Base-by-base conservation (phyloP, 2,797 vertebrate species). In the Lepus townsendii region DNA sequence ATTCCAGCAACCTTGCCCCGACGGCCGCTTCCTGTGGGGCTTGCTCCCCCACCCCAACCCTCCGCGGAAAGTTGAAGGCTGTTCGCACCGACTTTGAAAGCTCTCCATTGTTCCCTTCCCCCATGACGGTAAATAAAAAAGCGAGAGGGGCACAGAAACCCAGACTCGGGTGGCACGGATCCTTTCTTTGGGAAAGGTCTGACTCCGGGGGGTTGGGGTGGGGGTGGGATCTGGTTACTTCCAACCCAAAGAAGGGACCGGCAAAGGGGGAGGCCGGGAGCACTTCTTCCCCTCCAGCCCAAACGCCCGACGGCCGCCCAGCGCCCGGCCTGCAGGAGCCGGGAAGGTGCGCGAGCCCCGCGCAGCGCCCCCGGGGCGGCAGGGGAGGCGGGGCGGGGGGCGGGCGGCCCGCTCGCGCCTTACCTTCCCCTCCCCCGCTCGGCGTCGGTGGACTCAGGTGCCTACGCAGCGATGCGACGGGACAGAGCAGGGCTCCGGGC, bases 381-480 rank as follows among this genome's bases (percentile, higher is more conserved):
- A 9, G 57, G 71, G 77, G 69, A 92, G 90, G 85, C 66, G 35
- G 63, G 57, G 78, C 47, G 19, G 30, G 27, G 32, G 8, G 30
- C 38, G 30, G 4, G 88, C 7, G 57, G 47, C 42, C 17, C 22
- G 66, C 11, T 9, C 10, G 57, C 88, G 38, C n/a, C 97, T 97
- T 97, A 97, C 97, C 97, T 97, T 88, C 94, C 95, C 96, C 84
- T 95, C 88, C 90, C 96, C 86, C 66, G 93, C 71, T 77, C 8
- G 47, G 92, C 85, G 94, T 68, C 91, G 82, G 90, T 86, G 42
- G 65, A 83, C 85, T 89, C 96, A 93, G 97, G 94, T 97, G 89
- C 72, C 96, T 97, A 97, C 79, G 91, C 94, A 9, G 90, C 54
- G 57, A 17, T 83, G 82, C 92, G 22, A 17, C 35, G 63, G 71